Base-by-base conservation (phyloP, 2,113 vertebrate species). In the Hoplias malabaricus region DNA sequence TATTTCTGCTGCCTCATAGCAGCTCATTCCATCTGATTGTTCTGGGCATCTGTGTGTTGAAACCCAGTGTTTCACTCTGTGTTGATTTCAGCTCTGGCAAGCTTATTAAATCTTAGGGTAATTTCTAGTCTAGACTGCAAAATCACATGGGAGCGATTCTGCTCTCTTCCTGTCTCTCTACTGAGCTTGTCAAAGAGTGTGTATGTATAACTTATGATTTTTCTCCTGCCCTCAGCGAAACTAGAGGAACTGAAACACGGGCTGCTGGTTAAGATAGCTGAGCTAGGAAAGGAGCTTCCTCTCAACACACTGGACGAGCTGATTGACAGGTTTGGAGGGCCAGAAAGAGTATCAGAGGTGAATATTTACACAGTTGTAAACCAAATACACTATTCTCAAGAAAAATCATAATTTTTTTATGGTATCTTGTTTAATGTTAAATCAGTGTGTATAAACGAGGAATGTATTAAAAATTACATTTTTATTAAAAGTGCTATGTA, bases 281-380 rank as follows among this genome's bases (percentile, higher is more conserved):
- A 83, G 10, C 92, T 99, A 85, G 98, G 96, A 86, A 94, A 94
- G 83, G 95, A 96, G 86, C 94, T 99, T 93, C 98, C 98, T 48
- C 94, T 96, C 50, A 99, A 99, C 77, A 99, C 98, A 25, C 90
- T 99, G 87, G 98, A 99, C 5, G 94, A 96, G 81, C 94, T 99
- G 68, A 98, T 99, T 0, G 91, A 98, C 88, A 89, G 90, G 84
- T 95, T 99, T 0, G 98, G 98, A 65, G 98, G 98, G 61, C 96
- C 98, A 0, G 96, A 98, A 85, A 87, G 90, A 0, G 98, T 99
- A 43, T 96, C 98, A 0, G 98, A 99, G 95, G 97, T 99, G 86
- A 82, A 48, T 13, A 12, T 56, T 61, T 9, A 6, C 27, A 11
- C 34, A 34, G 16, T 13, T 14, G n/a, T 13, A 34, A 53, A 63